Evolutionary conservation across 2,797 vertebrate genomes (phyloP), one percentile per base, ranked within the genome.

Genomic region (Spondyliosoma cantharus): DNA sequence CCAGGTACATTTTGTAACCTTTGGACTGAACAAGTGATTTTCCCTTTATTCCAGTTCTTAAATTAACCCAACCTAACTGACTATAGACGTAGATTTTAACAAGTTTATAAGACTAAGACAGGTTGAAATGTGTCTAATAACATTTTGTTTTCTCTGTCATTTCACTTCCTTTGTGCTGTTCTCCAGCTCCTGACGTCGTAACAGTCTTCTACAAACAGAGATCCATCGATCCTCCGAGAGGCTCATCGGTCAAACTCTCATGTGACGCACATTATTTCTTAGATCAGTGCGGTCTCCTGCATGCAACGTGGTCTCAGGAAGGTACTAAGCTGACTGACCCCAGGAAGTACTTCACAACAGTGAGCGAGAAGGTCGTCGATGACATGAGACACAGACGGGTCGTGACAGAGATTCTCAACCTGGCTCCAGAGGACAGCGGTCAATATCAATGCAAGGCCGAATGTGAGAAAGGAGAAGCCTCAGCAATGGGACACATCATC

Each of bases 401-500:
- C 0, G 45, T 59, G 53, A 92, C 88, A 0, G 85, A 93, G 63
- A 86, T 93, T 1, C 45, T 87, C 0, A 0, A 54, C 1, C 45
- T 92, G 56, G 25, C 5, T 0, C 0, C 1, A 2, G 0, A 46
- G 3, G 87, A 93, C 62, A 0, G 0, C 0, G 87, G 82, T 0
- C 0, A 0, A 0, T 92, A 49, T 60, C 90, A 92, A 1, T 93
- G 92, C 74, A 6, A 2, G 2, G 92, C 90, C 2, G 0, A 0
- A 3, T 93, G 91, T 45, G 0, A 22, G 0, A 24, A 0, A 0
- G 0, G 1, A n/a, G 2, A 1, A 0, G 37, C 45, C 0, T 1
- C 0, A 0, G 71, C 67, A 0, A 48, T 61, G 70, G 92, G 92
- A n/a, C 90, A 84, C 54, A 45, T 70, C 1, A 81, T 89, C 56